Evolutionary conservation across 2,113 vertebrate genomes (phyloP).

Genomic region (Megaceryle maxima): DNA sequence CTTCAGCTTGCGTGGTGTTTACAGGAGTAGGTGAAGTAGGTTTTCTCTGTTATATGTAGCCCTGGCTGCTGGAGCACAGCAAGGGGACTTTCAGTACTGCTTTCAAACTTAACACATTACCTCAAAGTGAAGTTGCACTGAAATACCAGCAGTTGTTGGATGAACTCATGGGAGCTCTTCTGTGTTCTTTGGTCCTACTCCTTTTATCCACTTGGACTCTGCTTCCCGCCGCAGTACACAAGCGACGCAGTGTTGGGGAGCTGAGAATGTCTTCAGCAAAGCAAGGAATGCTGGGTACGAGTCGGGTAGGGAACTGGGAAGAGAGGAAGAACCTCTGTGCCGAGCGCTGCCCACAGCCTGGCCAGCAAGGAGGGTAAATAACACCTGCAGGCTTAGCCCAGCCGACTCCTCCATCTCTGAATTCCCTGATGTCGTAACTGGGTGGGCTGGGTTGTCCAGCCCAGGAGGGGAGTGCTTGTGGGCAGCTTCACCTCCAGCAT

Average conservation of each 20-base stretch:
- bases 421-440: neutral
- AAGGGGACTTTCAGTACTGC: neutral
- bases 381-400: rapidly evolving
- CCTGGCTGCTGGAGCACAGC: rapidly evolving
- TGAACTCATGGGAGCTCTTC: neutral
- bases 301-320: neutral
- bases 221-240: neutral
- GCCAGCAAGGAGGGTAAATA: neutral
- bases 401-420: neutral
- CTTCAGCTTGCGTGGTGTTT: neutral
- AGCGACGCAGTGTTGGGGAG: neutral
- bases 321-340: neutral
- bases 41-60: neutral
- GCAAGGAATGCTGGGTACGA: rapidly evolving
- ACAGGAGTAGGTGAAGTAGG: neutral
- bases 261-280: neutral
- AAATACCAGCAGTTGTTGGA: neutral
- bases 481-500: neutral
- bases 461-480: neutral
- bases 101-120: neutral
- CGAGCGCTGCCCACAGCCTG: neutral
- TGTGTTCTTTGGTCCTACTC: neutral
- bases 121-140: neutral
- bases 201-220: rapidly evolving
- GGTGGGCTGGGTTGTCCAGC: neutral